Conservation (phyloP, 2,113 vertebrate genomes). For the Helogale parvula region DNA sequence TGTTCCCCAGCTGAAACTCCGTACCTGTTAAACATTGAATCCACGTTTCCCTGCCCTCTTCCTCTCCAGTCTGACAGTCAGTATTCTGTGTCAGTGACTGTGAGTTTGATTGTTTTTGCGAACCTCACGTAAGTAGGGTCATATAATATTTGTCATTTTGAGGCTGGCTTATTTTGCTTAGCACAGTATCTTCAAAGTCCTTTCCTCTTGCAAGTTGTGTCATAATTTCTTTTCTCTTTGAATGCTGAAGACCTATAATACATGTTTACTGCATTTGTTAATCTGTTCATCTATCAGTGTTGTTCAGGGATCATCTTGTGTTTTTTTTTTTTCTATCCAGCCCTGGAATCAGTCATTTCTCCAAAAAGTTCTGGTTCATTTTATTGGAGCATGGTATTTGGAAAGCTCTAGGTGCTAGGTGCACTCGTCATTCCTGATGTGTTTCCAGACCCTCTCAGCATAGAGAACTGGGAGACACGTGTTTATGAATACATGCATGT, state of each 20-base stretch:
- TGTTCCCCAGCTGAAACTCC: not conserved
- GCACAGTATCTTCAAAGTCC: not conserved
- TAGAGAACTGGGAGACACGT: not conserved
- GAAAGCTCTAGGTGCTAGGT: not conserved
- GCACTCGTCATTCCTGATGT: not conserved
- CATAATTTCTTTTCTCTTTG: not conserved
- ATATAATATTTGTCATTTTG: not conserved
- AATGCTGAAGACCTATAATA: not conserved
- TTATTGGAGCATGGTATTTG: not conserved
- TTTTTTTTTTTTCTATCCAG: conserved; percentile 21
- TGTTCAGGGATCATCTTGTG: not conserved
- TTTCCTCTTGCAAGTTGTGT: not conserved
- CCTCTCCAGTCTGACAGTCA: not conserved
- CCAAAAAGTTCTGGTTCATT: not conserved
- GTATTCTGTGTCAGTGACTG: not conserved
- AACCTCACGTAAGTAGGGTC: not conserved
- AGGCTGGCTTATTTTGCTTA: not conserved
- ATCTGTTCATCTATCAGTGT: not conserved
- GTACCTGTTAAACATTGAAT: not conserved
- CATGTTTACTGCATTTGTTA: not conserved
- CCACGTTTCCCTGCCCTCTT: not conserved
- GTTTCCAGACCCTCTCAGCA: not conserved
- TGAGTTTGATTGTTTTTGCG: not conserved
- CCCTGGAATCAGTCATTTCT: not conserved
- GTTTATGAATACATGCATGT: not conserved